These are phyloP conservation scores for Zele albiditarsus DNA, from an alignment of 2,888 invertebrate species.

Conservation along the genomic window DNA sequence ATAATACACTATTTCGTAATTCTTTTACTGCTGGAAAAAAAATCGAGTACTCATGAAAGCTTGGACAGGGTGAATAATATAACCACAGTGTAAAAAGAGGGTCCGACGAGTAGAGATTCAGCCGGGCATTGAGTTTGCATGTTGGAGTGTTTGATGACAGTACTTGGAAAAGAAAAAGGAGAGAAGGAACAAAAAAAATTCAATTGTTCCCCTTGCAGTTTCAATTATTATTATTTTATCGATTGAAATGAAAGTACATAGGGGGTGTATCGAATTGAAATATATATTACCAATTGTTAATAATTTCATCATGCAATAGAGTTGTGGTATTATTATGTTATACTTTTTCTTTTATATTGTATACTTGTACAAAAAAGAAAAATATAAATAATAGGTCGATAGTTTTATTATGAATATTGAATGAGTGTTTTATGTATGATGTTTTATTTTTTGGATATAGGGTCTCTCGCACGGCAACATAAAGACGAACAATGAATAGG, in stretches of 20 bases:
- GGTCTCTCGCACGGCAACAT: not conserved
- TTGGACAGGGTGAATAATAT: too few species aligned
- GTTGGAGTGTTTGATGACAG: not conserved
- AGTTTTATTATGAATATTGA: slow-evolving; percentile 1
- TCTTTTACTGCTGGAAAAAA: too few species aligned
- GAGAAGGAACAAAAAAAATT: slow-evolving; percentile 28
- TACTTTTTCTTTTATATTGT: not conserved
- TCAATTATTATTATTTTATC: not conserved
- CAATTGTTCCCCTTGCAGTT: slow-evolving; percentile 40
- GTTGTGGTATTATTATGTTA: not conserved
- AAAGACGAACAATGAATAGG: not conserved
- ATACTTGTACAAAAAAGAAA: not conserved
- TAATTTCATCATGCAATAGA: not conserved
- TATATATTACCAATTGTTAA: not conserved
- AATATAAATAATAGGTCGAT: not conserved
- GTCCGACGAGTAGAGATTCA: not conserved
- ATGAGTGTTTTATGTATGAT: not conserved
- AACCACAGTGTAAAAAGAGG: not conserved
- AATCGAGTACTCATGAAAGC: too few species aligned
- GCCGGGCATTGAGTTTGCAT: not conserved
- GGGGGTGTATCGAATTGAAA: not conserved
- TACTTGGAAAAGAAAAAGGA: not conserved
- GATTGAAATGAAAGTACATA: not conserved
- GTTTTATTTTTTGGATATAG: not conserved
- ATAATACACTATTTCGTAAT: slow-evolving; percentile 2